A percentile compares a stretch with the other conserved stretches of the same genome.
Evolutionary conservation across 2,888 invertebrate species (phyloP).

Genomic region (Megamerina dolium): DNA sequence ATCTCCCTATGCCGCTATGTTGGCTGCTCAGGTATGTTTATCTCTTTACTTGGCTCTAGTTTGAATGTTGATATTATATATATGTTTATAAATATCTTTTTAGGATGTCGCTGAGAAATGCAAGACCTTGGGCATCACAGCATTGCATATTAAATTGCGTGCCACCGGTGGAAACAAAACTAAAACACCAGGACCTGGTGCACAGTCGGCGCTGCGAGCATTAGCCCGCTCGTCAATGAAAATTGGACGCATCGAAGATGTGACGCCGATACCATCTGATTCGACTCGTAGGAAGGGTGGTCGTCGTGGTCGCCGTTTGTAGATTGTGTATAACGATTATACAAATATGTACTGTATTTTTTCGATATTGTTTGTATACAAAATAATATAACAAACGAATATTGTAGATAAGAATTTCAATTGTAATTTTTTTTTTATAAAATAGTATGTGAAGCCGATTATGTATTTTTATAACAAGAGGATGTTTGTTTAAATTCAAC

Average conservation of each 20-base stretch:
- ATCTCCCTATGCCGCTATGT: slow-evolving; percentile 99
- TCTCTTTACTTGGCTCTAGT: too few relatives aligned
- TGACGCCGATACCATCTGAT: slow-evolving; percentile 98
- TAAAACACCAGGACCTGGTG: slow-evolving; percentile 98
- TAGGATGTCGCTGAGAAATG: slow-evolving; percentile 99
- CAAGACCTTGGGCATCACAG: slow-evolving; percentile 93
- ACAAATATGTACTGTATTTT: slow-evolving; percentile 5
- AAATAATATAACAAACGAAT: not conserved
- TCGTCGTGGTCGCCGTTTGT: slow-evolving; percentile 98
- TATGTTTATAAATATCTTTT: too few relatives aligned
- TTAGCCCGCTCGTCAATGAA: slow-evolving; percentile 99
- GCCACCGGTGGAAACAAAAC: slow-evolving; percentile 99
- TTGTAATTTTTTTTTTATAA: not conserved
- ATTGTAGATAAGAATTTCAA: too few relatives aligned
- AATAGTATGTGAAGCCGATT: not conserved
- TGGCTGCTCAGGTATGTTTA: slow-evolving; percentile 90
- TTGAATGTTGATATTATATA: too few relatives aligned
- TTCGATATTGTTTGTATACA: slow-evolving; percentile 9
- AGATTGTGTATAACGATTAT: slow-evolving; percentile 50
- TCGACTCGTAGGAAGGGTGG: slow-evolving; percentile 99
- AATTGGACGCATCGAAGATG: slow-evolving; percentile 99
- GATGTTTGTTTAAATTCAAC: too few relatives aligned
- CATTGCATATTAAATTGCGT: slow-evolving; percentile 94
- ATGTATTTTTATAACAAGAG: not conserved
- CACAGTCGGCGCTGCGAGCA: slow-evolving; percentile 95